These are phyloP conservation scores for Caerostris extrusa DNA, from an alignment of 1,140 invertebrate species.

Conservation along the genomic window DNA sequence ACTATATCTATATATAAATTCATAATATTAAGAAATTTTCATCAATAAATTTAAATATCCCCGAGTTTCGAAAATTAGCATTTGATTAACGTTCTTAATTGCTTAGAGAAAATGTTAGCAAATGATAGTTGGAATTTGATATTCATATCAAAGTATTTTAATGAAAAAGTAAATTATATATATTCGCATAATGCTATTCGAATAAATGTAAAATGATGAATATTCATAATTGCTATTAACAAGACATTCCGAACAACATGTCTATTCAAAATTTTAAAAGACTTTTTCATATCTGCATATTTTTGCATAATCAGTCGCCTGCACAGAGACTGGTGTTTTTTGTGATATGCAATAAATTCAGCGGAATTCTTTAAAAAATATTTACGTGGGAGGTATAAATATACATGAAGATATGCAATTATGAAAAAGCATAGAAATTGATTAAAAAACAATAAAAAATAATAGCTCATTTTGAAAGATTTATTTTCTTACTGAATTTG, in stretches of 20 bases:
- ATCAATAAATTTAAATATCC: too few species aligned
- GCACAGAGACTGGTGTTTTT: neutral
- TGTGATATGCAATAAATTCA: neutral
- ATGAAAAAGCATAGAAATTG: neutral
- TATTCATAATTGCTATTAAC: conserved; percentile 4
- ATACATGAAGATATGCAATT: neutral
- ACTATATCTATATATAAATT: too few species aligned
- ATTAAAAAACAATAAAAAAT: neutral
- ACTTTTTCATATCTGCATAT: neutral
- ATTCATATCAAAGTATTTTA: neutral
- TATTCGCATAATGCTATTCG: neutral
- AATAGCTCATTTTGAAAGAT: neutral
- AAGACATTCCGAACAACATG: neutral
- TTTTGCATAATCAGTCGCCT: neutral
- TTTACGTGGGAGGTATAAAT: neutral
- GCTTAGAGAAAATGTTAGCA: neutral
- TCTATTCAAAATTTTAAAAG: neutral
- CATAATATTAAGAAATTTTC: too few species aligned
- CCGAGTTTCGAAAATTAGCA: neutral
- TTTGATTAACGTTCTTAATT: neutral
- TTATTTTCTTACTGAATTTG: neutral
- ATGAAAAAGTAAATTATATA: neutral
- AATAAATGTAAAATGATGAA: neutral
- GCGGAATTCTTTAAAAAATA: neutral
- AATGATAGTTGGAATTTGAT: neutral